phyloP scores from a whole-genome alignment of 2,113 vertebrate genomes.

The Tapirus terrestris region DNA sequence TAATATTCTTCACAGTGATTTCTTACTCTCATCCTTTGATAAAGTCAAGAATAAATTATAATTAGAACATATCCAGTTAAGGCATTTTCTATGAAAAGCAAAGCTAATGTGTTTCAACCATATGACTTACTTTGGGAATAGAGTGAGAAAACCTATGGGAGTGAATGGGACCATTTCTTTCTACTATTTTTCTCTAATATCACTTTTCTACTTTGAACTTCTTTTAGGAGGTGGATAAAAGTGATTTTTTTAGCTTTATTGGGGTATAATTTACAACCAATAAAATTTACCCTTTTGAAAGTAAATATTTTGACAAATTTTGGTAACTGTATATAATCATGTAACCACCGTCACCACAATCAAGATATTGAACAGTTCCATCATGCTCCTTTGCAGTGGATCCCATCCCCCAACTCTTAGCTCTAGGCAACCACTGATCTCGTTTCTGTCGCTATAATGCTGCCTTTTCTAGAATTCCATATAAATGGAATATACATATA shows the following conservation, averaged over 20 bases:
- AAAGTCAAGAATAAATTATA: background rate
- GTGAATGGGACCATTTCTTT: background rate
- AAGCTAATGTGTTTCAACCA: background rate
- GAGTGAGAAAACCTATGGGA: background rate
- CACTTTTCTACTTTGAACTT: background rate
- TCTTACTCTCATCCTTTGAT: conserved; percentile 11
- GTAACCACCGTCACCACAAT: background rate
- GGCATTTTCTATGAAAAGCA: conserved; percentile 5
- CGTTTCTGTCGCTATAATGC: background rate
- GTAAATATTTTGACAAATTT: background rate
- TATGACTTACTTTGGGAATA: background rate
- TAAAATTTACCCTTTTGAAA: background rate
- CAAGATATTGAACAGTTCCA: background rate
- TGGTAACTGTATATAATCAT: background rate
- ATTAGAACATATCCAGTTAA: background rate
- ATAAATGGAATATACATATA: too few species aligned
- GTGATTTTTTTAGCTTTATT: background rate
- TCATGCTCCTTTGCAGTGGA: too few species aligned
- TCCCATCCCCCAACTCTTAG: too few species aligned
- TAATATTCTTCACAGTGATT: background rate
- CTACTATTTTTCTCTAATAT: background rate
- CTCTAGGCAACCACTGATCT: background rate
- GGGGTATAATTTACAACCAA: background rate
- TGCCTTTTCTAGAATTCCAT: background rate
- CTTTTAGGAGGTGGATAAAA: background rate